Evolutionary conservation across 2,888 invertebrate genomes (phyloP).

Genomic region (Cheilosia vulpina): DNA sequence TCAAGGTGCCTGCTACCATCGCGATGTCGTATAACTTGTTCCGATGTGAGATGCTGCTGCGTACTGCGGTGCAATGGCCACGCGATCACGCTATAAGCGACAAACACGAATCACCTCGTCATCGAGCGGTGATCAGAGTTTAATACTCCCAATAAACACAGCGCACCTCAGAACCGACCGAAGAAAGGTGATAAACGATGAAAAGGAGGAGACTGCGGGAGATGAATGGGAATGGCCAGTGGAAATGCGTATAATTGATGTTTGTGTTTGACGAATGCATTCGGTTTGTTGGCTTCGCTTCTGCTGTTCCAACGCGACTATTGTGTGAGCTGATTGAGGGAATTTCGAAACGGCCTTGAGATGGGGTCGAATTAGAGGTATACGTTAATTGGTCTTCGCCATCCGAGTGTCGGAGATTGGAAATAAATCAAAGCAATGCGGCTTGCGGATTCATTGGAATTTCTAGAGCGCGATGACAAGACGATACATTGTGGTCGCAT

Average conservation of each 20-base stretch:
- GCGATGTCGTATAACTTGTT: conserved; percentile 66
- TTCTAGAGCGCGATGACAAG: background rate
- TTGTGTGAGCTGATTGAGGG: conserved; percentile 6
- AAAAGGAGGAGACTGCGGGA: conserved; percentile 31
- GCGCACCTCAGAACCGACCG: conserved; percentile 5
- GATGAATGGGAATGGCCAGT: conserved; percentile 13
- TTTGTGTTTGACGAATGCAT: conserved; percentile 32
- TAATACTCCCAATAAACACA: conserved; percentile 64
- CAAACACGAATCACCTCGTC: conserved; percentile 39
- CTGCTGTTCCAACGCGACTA: background rate
- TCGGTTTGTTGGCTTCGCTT: conserved; percentile 30
- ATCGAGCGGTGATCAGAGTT: conserved; percentile 48
- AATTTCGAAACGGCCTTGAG: conserved; percentile 68
- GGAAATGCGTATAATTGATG: conserved; percentile 36
- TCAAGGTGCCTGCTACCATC: conserved; percentile 42
- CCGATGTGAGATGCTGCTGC: conserved; percentile 4
- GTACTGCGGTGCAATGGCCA: conserved; percentile 53
- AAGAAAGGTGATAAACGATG: conserved; percentile 65
- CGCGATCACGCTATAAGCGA: conserved; percentile 56
- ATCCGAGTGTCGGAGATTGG: background rate
- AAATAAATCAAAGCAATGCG: background rate
- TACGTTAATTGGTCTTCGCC: conserved; percentile 20
- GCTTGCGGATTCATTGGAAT: background rate
- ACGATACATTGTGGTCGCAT: background rate
- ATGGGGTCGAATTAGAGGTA: conserved; percentile 47